Evolutionary conservation across 2,888 invertebrate genomes (phyloP), one percentile per base, ranked within the genome.

Genomic region (Caradrina clavipalpis): DNA sequence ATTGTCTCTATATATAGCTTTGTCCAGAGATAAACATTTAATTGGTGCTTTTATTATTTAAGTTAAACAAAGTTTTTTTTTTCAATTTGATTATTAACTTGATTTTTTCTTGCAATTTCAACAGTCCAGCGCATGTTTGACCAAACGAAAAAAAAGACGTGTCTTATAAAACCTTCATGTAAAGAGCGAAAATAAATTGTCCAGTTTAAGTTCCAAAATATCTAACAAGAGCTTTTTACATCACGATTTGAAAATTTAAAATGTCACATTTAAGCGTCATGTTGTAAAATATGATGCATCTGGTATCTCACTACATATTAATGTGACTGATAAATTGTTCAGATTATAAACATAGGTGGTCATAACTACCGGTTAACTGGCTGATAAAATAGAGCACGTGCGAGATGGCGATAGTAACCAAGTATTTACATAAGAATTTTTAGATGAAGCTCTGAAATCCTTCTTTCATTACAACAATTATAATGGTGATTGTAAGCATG

Each of bases 341-440:
- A 86, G 94, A 95, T 95, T 88, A 75, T 78, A 59, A 45, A 77
- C 90, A 90, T 90, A 92, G 93, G 91, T 92, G 94, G 89, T 90
- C 89, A 84, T 87, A 88, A 92, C 91, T 92, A 92, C 92, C 89
- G 90, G 90, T 88, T 80, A 88, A 87, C 84, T 84, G 39, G 17
- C 26, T 76, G 69, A 77, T 78, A 73, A 81, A 70, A 72, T 66
- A 80, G 88, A 76, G 66, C 80, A 78, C 92, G 92, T 88, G 92
- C 87, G 72, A 84, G 82, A 86, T 85, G 67, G 56, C 54, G 71
- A 68, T 80, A 81, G 45, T 54, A 66, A 66, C 50, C 55, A 50
- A 58, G 35, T 26, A 58, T 31, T 51, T 35, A 45, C 11, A 22
- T 17, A 47, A 17, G 13, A n/a, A n/a, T n/a, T 2, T 17, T 8